Base-by-base conservation (phyloP, 2,797 vertebrate species). In the Poecilia picta region DNA sequence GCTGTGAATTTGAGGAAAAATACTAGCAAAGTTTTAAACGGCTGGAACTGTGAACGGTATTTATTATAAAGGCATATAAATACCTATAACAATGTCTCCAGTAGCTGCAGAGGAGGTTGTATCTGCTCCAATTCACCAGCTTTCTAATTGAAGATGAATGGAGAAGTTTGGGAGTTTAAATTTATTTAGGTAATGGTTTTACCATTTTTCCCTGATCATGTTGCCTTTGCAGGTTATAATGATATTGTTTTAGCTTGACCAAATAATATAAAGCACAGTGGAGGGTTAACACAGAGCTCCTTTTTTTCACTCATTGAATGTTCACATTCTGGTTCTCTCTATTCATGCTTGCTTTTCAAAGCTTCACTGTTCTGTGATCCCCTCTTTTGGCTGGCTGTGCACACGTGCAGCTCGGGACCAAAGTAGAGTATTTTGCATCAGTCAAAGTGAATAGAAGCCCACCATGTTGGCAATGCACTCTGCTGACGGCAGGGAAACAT, bases 391-490 rank as follows among this genome's bases (percentile, higher is more conserved):
- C 82, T n/a, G 74, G 74, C 73, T 36, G 10, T 82, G 85, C 85
- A 36, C 47, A 39, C 74, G 62, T 86, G 83, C 41, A 28, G 66
- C 82, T 68, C 39, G 23, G 64, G 82, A 74, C 72, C 79, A 74
- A 81, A 86, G 85, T 77, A 46, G 77, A 68, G 78, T 8, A 83
- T 80, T 78, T 82, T 78, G 76, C 36, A 16, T 83, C 82, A 79
- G 78, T 89, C 88, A 79, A 72, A 88, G 79, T 78, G 87, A 88
- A 90, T 80, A 51, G 87, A 74, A 86, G 81, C 79, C 87, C 80
- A 75, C 74, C 77, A 46, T 77, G 81, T 62, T 51, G 74, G 49
- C 83, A 33, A 16, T 0, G 72, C 85, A 70, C 74, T 87, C 70
- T 73, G 76, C 84, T 83, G 87, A 89, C 84, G 74, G 81, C 77